These are phyloP conservation scores for Phyllotreta striolata DNA, from an alignment of 2,888 invertebrate genomes.

Conservation along the genomic window DNA sequence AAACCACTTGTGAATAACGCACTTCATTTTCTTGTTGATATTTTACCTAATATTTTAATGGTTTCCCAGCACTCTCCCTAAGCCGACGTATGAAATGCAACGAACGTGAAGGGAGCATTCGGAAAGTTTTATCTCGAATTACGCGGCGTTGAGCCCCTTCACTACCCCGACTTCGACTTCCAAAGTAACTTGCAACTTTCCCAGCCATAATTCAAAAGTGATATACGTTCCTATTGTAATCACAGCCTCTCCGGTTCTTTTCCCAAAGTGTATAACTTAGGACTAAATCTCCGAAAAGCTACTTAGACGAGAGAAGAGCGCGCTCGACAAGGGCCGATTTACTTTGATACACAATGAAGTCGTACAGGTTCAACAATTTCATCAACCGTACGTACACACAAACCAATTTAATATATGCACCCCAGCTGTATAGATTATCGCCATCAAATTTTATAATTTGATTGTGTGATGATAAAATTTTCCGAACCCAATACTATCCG, in stretches of 20 bases:
- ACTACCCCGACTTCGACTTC: constrained; percentile 15
- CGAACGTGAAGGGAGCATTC: constrained; percentile 6
- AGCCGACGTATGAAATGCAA: not conserved
- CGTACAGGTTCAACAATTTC: not conserved
- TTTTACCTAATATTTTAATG: constrained; percentile 1
- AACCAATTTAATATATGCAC: too few species aligned
- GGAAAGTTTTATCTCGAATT: constrained; percentile 29
- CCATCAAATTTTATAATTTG: too few species aligned
- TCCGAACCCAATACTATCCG: too few species aligned
- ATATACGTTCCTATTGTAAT: constrained; percentile 31
- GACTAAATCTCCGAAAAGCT: constrained; percentile 29
- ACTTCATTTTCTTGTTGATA: not conserved
- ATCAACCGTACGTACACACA: too few species aligned
- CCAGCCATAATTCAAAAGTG: constrained; percentile 28
- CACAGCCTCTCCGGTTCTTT: constrained; percentile 28
- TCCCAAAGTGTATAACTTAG: constrained; percentile 28
- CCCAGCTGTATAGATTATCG: too few species aligned
- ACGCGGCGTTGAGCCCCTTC: constrained; percentile 10
- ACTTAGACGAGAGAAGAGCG: constrained; percentile 23
- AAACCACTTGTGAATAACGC: too few species aligned
- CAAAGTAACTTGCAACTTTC: constrained; percentile 18
- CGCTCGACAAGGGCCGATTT: constrained; percentile 19
- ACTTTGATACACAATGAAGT: constrained; percentile 25
- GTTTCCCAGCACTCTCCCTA: not conserved
- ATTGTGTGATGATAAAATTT: too few species aligned